Conservation (phyloP, 1,140 invertebrate genomes). For the Semibalanus balanoides region DNA sequence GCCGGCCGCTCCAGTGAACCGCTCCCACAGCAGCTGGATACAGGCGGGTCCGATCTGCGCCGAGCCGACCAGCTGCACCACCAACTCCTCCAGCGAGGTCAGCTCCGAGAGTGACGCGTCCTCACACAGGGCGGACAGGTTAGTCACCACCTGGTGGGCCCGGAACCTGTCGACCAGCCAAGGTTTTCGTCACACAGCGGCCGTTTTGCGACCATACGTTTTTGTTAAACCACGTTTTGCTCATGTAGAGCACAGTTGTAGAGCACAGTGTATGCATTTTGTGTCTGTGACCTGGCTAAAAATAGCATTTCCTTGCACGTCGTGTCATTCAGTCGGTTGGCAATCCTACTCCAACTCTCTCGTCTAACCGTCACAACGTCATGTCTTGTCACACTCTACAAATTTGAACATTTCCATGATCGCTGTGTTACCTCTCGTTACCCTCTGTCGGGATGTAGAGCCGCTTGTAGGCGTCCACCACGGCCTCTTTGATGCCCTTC, state of each 20-base stretch:
- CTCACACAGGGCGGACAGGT: constrained; percentile 43
- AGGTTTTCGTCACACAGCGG: no score
- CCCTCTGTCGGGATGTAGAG: constrained; percentile 37
- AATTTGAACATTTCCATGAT: no score
- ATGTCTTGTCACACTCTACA: no score
- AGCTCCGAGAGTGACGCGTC: constrained; percentile 44
- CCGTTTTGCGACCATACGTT: no score
- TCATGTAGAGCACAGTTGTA: no score
- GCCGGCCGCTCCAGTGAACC: constrained; percentile 57
- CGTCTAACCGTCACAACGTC: no score
- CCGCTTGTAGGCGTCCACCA: constrained; percentile 45
- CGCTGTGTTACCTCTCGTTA: background rate
- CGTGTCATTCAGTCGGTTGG: no score
- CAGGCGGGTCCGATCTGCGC: constrained; percentile 41
- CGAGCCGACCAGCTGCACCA: constrained; percentile 26
- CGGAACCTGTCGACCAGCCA: constrained; percentile 31
- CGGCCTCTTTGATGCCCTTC: constrained; percentile 43
- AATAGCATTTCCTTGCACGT: no score
- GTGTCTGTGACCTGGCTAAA: no score
- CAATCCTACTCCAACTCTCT: no score
- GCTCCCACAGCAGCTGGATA: constrained; percentile 57
- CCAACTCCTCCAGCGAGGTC: constrained; percentile 50
- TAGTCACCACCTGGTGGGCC: constrained; percentile 40
- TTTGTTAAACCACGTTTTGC: no score
- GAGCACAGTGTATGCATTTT: no score